Percentiles rank a stretch among this genome's conserved stretches.
phyloP scores from a whole-genome alignment of 2,797 vertebrate species.

The Sciurus carolinensis region DNA sequence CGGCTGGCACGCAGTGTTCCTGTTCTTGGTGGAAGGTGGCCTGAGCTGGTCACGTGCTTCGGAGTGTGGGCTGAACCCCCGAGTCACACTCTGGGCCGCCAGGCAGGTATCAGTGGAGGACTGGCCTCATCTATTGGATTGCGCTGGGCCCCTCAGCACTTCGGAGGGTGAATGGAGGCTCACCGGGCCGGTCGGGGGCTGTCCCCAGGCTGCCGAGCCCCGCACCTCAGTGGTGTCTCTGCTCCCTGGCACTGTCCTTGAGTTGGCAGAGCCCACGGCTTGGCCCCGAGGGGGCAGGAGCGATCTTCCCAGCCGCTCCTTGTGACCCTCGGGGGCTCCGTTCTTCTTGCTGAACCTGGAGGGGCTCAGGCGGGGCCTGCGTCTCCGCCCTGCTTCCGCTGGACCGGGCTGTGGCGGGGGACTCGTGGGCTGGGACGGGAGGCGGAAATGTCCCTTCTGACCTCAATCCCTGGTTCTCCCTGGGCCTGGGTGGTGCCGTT shows the following conservation, averaged over 20 bases:
- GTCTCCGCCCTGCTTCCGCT: background rate
- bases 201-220: background rate
- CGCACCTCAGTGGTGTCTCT: fast-evolving
- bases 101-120: fast-evolving
- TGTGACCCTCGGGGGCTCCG: no score
- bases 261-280: background rate
- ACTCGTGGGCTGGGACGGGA: no score
- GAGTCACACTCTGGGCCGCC: background rate
- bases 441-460: no score
- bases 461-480: fast-evolving
- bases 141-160: no score
- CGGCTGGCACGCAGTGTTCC: background rate
- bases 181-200: background rate
- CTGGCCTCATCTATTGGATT: background rate
- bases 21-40: fast-evolving
- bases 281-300: no score
- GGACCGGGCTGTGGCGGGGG: background rate
- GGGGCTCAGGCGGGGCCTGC: background rate
- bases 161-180: background rate
- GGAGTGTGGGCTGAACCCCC: background rate
- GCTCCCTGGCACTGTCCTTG: background rate
- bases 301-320: background rate
- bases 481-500: no score
- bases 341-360: background rate
- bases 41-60: background rate